Evolutionary conservation across 1,140 invertebrate species (phyloP).

Genomic region (Anastrepha obliqua): DNA sequence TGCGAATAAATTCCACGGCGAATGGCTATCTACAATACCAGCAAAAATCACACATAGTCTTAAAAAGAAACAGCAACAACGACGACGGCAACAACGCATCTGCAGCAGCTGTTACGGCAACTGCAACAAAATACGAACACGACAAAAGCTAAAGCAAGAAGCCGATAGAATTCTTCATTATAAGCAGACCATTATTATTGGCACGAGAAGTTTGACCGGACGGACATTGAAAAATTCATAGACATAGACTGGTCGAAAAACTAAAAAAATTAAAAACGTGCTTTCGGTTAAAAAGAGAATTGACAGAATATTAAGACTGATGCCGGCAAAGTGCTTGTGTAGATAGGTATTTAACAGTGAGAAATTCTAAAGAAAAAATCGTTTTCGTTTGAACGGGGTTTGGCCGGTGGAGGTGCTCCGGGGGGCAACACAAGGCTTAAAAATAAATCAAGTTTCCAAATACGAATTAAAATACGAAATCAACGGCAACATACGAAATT

Average conservation of each 20-base stretch:
- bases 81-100: conserved; percentile 35
- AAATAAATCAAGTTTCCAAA: not conserved
- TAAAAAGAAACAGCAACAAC: not conserved
- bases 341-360: not conserved
- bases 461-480: not conserved
- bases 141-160: not conserved
- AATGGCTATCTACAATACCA: conserved; percentile 6
- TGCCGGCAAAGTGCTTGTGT: not conserved
- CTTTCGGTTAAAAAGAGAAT: not conserved
- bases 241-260: not conserved
- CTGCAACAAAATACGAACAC: conserved; percentile 18
- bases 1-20: conserved; percentile 40
- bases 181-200: not conserved
- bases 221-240: not conserved
- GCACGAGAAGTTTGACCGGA: not conserved
- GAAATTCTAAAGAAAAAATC: not conserved
- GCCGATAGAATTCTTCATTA: not conserved
- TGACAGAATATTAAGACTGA: not conserved
- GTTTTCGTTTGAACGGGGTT: conserved; percentile 47
- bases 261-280: conserved; percentile 1
- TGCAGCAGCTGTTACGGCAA: conserved; percentile 32
- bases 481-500: not conserved
- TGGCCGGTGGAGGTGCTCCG: conserved; percentile 55
- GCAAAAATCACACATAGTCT: conserved; percentile 21
- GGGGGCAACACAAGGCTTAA: conserved; percentile 40